phyloP scores from a whole-genome alignment of 2,797 vertebrate genomes.

The Trematomus bernacchii region DNA sequence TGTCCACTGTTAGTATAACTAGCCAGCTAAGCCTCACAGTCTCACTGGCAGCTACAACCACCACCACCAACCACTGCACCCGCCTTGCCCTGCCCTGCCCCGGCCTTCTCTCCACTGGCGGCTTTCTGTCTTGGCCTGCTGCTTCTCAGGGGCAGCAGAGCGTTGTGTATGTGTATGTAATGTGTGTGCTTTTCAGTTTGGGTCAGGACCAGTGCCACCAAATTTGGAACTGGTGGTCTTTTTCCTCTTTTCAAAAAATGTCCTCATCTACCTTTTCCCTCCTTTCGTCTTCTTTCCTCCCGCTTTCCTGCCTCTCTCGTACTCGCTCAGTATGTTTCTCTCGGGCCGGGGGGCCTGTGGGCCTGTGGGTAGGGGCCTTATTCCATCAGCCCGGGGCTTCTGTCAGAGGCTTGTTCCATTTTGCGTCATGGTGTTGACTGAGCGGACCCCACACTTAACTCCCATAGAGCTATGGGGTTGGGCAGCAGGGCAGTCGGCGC shows the following conservation, averaged over 20 bases:
- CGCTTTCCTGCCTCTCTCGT: conserved; percentile 33
- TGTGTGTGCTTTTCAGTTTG: conserved; percentile 61
- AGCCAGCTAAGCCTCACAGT: conserved; percentile 72
- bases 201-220: conserved; percentile 47
- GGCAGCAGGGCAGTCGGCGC: conserved; percentile 77
- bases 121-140: conserved; percentile 69
- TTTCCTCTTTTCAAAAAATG: conserved; percentile 63
- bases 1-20: conserved; percentile 76
- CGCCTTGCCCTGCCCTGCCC: conserved; percentile 62
- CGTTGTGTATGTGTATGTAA: conserved; percentile 20
- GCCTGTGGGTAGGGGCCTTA: conserved; percentile 86
- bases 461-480: conserved; percentile 80
- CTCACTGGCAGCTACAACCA: conserved; percentile 75
- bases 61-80: conserved; percentile 74
- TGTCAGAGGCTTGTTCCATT: conserved; percentile 90
- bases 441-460: conserved; percentile 90
- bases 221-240: conserved; percentile 66
- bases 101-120: conserved; percentile 68
- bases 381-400: conserved; percentile 88
- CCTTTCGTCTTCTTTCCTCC: conserved; percentile 57
- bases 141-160: conserved; percentile 33
- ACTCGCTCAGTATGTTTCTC: conserved; percentile 73
- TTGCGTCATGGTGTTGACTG: conserved; percentile 91
- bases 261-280: conserved; percentile 70
- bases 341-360: conserved; percentile 79